Conservation (phyloP, 2,888 invertebrate species). For the Eilema caniola region DNA sequence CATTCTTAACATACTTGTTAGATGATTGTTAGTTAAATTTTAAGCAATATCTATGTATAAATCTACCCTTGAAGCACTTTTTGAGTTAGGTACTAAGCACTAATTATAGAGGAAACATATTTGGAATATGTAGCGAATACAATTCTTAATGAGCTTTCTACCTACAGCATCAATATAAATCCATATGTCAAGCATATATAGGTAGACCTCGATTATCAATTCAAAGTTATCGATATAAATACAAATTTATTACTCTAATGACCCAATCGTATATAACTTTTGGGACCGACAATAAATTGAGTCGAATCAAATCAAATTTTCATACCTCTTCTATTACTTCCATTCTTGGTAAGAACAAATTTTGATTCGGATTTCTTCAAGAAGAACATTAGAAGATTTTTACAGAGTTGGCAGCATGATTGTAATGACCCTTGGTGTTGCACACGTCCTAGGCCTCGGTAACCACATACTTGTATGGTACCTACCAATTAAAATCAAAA, state of each 20-base stretch:
- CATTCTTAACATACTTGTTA: neutral
- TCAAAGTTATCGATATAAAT: neutral
- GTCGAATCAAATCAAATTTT: neutral
- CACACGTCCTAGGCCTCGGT: no score
- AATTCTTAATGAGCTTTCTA: constrained; percentile 24
- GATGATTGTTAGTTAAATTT: neutral
- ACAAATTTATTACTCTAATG: constrained; percentile 5
- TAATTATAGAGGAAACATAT: constrained; percentile 20
- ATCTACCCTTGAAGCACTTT: neutral
- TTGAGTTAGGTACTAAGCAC: no score
- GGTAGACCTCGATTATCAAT: neutral
- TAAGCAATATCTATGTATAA: neutral
- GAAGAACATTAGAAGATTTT: no score
- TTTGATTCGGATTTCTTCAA: no score
- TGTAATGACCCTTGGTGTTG: no score
- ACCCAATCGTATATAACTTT: neutral
- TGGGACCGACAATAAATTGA: neutral
- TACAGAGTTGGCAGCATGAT: no score
- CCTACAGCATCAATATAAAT: constrained; percentile 36
- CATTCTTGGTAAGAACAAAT: no score
- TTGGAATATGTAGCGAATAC: constrained; percentile 25
- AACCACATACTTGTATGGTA: no score
- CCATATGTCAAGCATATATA: constrained; percentile 19
- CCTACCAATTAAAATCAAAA: no score
- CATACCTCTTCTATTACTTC: neutral